A percentile compares a stretch with the other conserved stretches of the same genome.
phyloP scores from a whole-genome alignment of 2,888 invertebrate genomes.

The Pyrgus malvae region DNA sequence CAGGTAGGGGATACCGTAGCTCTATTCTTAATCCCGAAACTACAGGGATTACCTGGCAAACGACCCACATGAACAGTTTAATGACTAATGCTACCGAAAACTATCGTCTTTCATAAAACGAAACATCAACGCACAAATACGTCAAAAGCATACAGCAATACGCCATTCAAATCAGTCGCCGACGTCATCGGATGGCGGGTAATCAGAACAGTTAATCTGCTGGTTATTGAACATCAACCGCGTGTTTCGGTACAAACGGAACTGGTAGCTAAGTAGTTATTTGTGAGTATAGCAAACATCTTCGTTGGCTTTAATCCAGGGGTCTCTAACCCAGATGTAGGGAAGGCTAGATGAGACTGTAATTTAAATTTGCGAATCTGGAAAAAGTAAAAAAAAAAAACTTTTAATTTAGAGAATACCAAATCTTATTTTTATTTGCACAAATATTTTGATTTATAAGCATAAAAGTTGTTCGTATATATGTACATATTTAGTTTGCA shows the following conservation, averaged over 20 bases:
- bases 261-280: conserved; percentile 61
- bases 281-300: conserved; percentile 73
- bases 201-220: conserved; percentile 41
- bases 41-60: too few species aligned
- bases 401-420: too few species aligned
- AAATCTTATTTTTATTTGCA: not conserved
- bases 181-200: conserved; percentile 40
- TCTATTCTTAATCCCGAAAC: too few species aligned
- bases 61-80: too few species aligned
- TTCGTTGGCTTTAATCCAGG: conserved; percentile 76
- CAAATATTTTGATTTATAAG: too few species aligned
- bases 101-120: too few species aligned
- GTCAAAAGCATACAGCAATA: not conserved
- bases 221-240: conserved; percentile 40
- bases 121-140: not conserved
- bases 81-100: too few species aligned
- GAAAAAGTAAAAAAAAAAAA: too few species aligned
- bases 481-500: too few species aligned
- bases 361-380: not conserved
- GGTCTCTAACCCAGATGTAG: conserved; percentile 36
- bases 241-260: conserved; percentile 59
- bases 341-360: not conserved
- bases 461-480: too few species aligned
- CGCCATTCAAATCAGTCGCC: conserved; percentile 24
- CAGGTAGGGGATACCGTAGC: too few species aligned